Base-by-base conservation (phyloP, 2,797 vertebrate genomes). In the Echiichthys vipera region DNA sequence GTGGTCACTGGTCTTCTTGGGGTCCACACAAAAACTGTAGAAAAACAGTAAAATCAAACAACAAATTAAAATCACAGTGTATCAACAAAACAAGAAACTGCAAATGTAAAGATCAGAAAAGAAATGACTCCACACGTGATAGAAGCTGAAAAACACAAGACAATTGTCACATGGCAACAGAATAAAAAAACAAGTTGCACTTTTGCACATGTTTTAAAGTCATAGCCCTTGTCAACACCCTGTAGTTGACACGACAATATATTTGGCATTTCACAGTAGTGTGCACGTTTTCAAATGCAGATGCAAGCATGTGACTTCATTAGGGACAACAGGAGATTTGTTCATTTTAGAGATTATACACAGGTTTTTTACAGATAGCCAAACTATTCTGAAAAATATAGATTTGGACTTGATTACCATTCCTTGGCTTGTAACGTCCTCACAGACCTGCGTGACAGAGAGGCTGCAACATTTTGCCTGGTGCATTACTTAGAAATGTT, bases 291-390 rank as follows among this genome's bases (percentile, higher is more conserved):
- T 40, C 34, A 10, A 43, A 1, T 36, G 45, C 46, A 25, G 22
- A 61, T 34, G 15, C 17, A 50, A 32, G 12, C 51, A 37, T 67
- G 51, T 40, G 37, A 14, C 34, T n/a, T 74, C 20, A 47, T 45
- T 22, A 17, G 1, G 13, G 27, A 18, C 7, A 1, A 40, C 10
- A 20, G n/a, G 9, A 45, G n/a, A 56, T 56, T 30, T 50, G 10
- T 36, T 12, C 5, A 25, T 27, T 51, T 43, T 29, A 10, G 45
- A 45, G 15, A 36, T 53, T n/a, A 64, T n/a, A 40, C 0, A 5
- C 34, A 42, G 37, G 4, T 37, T 50, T 40, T 56, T 43, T n/a
- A 13, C 17, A 34, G 20, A 46, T 36, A 11, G 5, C 4, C 9
- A 24, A 47, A 13, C 18, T 37, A 5, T 34, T 22, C 17, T 13